These are phyloP conservation scores for Thryonomys swinderianus DNA, from an alignment of 2,113 vertebrate genomes.

Conservation along the genomic window DNA sequence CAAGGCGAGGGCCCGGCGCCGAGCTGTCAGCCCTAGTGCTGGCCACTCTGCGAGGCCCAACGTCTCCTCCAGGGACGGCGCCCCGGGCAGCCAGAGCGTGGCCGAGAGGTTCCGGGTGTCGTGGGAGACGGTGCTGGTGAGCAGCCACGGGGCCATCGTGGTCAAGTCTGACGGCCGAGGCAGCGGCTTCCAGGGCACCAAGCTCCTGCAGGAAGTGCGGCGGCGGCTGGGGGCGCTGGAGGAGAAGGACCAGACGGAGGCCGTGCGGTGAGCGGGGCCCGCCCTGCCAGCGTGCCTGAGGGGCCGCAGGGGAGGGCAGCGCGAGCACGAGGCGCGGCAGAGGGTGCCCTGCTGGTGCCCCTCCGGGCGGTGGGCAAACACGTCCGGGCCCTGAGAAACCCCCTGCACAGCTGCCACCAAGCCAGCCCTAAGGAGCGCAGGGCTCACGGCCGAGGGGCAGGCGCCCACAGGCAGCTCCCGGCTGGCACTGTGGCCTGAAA, in stretches of 20 bases:
- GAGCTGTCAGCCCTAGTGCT: fast-evolving
- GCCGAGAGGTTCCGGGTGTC: constrained; percentile 92
- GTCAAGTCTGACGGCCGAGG: constrained; percentile 93
- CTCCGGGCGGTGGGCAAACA: fast-evolving
- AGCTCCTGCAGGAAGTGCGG: constrained; percentile 93
- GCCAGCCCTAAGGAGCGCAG: not conserved
- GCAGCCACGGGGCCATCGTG: constrained; percentile 92
- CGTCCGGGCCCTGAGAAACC: fast-evolving
- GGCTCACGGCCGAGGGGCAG: not conserved
- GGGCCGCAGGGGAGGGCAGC: not conserved
- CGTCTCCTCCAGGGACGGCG: constrained; percentile 89
- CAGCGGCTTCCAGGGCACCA: constrained; percentile 95
- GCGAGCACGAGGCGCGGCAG: not conserved
- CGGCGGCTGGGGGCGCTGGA: constrained; percentile 91
- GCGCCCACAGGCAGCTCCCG: not conserved
- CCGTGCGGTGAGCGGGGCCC: constrained; percentile 88
- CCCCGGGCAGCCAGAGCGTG: constrained; percentile 94
- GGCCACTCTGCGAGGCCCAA: fast-evolving
- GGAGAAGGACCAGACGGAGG: constrained; percentile 93
- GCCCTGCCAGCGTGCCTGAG: too few species aligned
- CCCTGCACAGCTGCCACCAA: fast-evolving
- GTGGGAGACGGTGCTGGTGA: constrained; percentile 95
- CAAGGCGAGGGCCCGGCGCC: too few species aligned
- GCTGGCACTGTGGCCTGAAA: not conserved
- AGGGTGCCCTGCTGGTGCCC: fast-evolving